Evolutionary conservation across 2,888 invertebrate species (phyloP).

Genomic region (Psococerastis gibbosa): DNA sequence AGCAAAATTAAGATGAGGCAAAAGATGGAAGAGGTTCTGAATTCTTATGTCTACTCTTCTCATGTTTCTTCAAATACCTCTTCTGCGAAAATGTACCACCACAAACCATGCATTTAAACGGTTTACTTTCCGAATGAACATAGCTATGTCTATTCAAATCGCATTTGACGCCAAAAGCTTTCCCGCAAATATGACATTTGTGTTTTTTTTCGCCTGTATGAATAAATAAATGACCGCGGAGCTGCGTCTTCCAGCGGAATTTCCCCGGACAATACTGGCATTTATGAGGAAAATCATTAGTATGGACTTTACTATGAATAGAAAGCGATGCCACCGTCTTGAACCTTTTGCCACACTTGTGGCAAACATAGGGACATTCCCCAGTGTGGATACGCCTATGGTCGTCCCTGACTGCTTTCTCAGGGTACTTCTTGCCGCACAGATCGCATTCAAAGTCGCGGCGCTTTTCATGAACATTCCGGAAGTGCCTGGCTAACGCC

Average conservation of each 20-base stretch:
- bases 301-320: constrained; percentile 29
- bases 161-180: constrained; percentile 14
- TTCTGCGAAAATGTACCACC: constrained; percentile 28
- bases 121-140: constrained; percentile 3
- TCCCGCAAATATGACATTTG: constrained; percentile 30
- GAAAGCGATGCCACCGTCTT: constrained; percentile 28
- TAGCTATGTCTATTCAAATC: constrained; percentile 13
- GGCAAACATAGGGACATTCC: constrained; percentile 26
- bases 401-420: constrained; percentile 28
- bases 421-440: constrained; percentile 31
- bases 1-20: no score
- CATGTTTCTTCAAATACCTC: constrained; percentile 34
- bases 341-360: constrained; percentile 29
- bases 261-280: constrained; percentile 37
- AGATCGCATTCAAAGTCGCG: constrained; percentile 31
- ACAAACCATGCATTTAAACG: constrained; percentile 2
- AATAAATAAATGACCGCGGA: constrained; percentile 34
- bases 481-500: constrained; percentile 33
- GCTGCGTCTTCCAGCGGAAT: constrained; percentile 33
- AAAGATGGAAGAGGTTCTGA: no score
- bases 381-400: constrained; percentile 25
- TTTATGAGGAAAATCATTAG: constrained; percentile 32
- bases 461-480: constrained; percentile 28
- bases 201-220: constrained; percentile 37
- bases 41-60: constrained; percentile 20